Evolutionary conservation across 2,113 vertebrate genomes (phyloP), one percentile per base, ranked within the genome.

Genomic region (Natator depressus): DNA sequence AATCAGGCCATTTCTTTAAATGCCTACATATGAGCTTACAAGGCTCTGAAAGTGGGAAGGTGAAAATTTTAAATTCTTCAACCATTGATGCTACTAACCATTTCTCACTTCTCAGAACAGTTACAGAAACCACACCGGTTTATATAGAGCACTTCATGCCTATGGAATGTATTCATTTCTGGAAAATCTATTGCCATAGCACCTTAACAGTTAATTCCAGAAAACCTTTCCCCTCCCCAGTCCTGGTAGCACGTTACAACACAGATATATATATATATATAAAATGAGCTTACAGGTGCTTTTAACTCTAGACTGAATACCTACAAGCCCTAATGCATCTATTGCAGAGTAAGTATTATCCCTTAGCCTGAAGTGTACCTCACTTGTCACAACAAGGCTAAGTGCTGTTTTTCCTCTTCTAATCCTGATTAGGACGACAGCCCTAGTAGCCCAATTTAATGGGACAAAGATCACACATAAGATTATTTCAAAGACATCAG

Each of bases 351-450:
- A 31, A 2, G 19, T 89, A 82, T 92, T 89, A 93, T 84, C 80
- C 49, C 75, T 22, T 62, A 42, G 83, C 54, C 92, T 86, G 87
- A 96, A 94, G 91, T 65, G 29, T 10, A 91, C 82, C 65, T 94
- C 78, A 54, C 72, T 84, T 88, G 47, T 78, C 53, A 88, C 88
- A 94, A 95, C 38, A 80, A 94, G 89, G 88, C 89, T 94, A 92
- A 95, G 69, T 88, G 62, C 90, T 97, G 84, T 95, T 96, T 97
- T 96, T 93, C 72, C 82, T 94, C n/a, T 31, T 31, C 16, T 97
- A 96, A 97, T 97, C 89, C 82, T 85, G 57, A 81, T 97, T 90
- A 96, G 53, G 10, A 57, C 59, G 27, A 94, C 80, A 89, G 7
- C 2, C 49, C 1, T 5, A 5, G 57, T 89, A 95, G 87, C 93